Evolutionary conservation across 1,140 invertebrate genomes (phyloP).

Genomic region (Hesperophylax magnus): DNA sequence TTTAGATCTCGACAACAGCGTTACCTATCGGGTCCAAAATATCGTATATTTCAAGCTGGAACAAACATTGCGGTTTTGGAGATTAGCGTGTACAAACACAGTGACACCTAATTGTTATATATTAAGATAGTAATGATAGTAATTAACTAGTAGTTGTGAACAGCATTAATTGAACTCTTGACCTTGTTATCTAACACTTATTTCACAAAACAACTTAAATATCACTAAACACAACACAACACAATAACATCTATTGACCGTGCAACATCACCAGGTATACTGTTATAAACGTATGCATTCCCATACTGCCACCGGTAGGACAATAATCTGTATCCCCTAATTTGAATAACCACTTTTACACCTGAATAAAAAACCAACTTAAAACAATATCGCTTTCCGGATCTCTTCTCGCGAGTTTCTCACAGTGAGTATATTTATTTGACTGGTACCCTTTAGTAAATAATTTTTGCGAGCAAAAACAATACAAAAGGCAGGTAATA

Average conservation of each 20-base stretch:
- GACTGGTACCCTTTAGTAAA: slow-evolving; percentile 1
- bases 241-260: neutral
- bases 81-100: no score
- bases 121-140: no score
- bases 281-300: slow-evolving; percentile 4
- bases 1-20: no score
- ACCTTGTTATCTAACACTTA: neutral
- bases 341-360: slow-evolving; percentile 33
- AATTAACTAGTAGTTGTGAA: no score
- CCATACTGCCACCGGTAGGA: slow-evolving; percentile 8
- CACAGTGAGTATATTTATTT: neutral
- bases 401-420: slow-evolving; percentile 22
- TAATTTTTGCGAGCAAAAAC: slow-evolving; percentile 44
- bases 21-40: no score
- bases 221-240: neutral
- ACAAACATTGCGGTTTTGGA: no score
- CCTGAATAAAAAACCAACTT: slow-evolving; percentile 36
- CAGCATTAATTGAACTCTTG: neutral
- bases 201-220: no score
- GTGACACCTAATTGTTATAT: no score
- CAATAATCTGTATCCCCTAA: slow-evolving; percentile 35
- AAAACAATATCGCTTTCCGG: slow-evolving; percentile 45
- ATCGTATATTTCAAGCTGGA: no score
- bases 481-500: slow-evolving; percentile 45
- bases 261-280: slow-evolving; percentile 9